Evolutionary conservation across 1,140 invertebrate species (phyloP).

Genomic region (Pseudomyrmex concolor): DNA sequence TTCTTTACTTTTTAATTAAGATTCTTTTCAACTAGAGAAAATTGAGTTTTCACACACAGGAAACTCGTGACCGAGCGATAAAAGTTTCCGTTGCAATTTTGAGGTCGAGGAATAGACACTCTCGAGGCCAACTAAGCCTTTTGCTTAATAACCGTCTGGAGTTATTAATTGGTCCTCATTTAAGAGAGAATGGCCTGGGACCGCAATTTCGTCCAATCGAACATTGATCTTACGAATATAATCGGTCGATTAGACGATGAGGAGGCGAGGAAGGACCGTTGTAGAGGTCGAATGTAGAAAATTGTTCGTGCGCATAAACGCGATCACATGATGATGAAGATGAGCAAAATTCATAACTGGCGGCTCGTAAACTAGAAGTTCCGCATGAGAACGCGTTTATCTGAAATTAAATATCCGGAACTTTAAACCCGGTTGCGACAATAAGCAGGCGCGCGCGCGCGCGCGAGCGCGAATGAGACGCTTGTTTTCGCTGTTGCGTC

Average conservation of each 20-base stretch:
- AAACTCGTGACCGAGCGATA: neutral
- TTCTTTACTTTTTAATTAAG: neutral
- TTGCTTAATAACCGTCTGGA: constrained; percentile 17
- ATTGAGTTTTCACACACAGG: neutral
- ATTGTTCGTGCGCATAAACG: neutral
- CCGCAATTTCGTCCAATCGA: constrained; percentile 52
- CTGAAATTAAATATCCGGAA: constrained; percentile 60
- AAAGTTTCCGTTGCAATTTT: neutral
- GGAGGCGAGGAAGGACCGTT: neutral
- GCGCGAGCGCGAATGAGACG: neutral
- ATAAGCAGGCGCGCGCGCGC: neutral
- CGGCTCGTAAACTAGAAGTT: constrained; percentile 9
- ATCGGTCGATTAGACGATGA: neutral
- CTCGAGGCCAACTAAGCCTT: constrained; percentile 8
- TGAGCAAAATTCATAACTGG: neutral
- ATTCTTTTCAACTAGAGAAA: neutral
- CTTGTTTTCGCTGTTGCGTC: neutral
- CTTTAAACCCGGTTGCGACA: constrained; percentile 17
- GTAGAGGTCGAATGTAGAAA: neutral
- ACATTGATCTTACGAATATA: constrained; percentile 19
- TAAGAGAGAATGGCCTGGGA: constrained; percentile 3
- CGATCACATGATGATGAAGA: neutral
- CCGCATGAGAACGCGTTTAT: constrained; percentile 10
- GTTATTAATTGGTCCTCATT: constrained; percentile 54
- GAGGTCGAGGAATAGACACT: neutral